Evolutionary conservation across 2,113 vertebrate species (phyloP), one percentile per base, ranked within the genome.

Genomic region (Panurus biarmicus): DNA sequence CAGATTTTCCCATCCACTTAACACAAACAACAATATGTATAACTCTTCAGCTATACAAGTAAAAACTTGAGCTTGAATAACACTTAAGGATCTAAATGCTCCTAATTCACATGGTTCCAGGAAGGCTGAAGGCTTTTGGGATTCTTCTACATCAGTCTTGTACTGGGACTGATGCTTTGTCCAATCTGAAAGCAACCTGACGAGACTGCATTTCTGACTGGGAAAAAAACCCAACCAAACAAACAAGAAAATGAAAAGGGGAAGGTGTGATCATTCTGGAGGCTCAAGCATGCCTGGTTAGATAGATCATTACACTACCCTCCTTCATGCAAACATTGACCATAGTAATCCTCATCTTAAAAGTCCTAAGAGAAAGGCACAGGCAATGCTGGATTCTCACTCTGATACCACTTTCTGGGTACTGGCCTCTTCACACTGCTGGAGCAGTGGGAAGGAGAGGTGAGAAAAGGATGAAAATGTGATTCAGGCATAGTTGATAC

Each of bases 41-140:
- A 62, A 42, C 12, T 58, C 10, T 33, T 70, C 11, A 42, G 25
- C 53, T 38, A 11, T 12, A 11, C 57, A 11, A 25, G 35, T 61
- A 47, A 28, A 61, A 61, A 26, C 21, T 48, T 58, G 47, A 80
- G 29, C 26, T 72, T 7, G 2, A 7, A 6, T 53, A 78, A 69
- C 0, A 0, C 20, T 47, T 51, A 31, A 54, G 28, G 4, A 2
- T 58, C 51, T 35, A 20, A 19, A 33, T 38, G 33, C 24, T 11
- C 4, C 56, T 38, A n/a, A 22, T 60, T 60, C 10, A 5, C 33
- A 3, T 15, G 12, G 17, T 47, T 11, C 57, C 47, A 38, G 54
- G 78, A 50, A 23, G 29, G 22, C 33, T 84, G 72, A 65, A 77
- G 65, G 62, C 17, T 79, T 87, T 70, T 31, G 35, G 11, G 19